phyloP scores from a whole-genome alignment of 1,140 invertebrate genomes.

The Nylanderia fulva region DNA sequence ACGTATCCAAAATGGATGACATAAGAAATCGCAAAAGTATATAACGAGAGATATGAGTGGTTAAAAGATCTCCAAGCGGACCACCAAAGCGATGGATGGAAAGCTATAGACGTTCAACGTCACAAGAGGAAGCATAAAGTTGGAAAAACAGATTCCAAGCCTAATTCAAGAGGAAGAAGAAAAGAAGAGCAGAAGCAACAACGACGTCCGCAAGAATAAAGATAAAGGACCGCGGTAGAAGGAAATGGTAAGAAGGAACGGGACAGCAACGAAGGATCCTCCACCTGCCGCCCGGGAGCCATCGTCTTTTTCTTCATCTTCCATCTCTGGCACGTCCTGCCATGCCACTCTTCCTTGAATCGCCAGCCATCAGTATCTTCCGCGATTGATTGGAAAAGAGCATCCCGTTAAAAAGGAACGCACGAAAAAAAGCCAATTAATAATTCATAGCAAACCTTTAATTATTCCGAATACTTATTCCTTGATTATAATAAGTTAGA shows the following conservation, averaged over 20 bases:
- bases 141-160: too few species aligned
- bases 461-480: slow-evolving; percentile 39
- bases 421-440: slow-evolving; percentile 4
- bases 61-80: too few species aligned
- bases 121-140: too few species aligned
- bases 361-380: slow-evolving; percentile 63
- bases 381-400: slow-evolving; percentile 49
- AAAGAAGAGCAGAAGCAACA: too few species aligned
- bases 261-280: slow-evolving; percentile 5
- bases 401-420: neutral
- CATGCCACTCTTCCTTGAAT: slow-evolving; percentile 50
- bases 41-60: too few species aligned
- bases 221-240: slow-evolving; percentile 36
- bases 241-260: slow-evolving; percentile 41
- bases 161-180: too few species aligned
- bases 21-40: too few species aligned
- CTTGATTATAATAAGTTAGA: too few species aligned
- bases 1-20: too few species aligned
- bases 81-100: too few species aligned
- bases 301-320: slow-evolving; percentile 57
- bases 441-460: slow-evolving; percentile 28
- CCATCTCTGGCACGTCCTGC: slow-evolving; percentile 8
- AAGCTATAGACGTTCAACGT: too few species aligned
- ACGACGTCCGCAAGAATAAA: slow-evolving; percentile 55
- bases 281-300: slow-evolving; percentile 71